Evolutionary conservation across 2,797 vertebrate species (phyloP).

Genomic region (Bryconaethiops microstoma): DNA sequence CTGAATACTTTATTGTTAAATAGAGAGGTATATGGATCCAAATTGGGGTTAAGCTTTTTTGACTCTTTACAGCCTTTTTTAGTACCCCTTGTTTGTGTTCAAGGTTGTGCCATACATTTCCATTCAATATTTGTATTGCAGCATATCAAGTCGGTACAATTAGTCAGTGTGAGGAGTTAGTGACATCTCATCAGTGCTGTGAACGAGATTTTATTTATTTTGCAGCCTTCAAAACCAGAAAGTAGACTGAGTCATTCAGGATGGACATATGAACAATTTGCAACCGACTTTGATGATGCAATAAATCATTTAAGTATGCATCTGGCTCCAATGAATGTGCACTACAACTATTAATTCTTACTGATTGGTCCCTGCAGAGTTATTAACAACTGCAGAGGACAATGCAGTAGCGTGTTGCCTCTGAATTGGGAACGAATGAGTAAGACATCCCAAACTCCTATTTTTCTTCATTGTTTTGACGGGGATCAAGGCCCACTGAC

Average conservation of each 20-base stretch:
- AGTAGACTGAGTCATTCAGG: slow-evolving; percentile 63
- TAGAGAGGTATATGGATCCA: background rate
- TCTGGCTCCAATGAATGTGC: slow-evolving; percentile 64
- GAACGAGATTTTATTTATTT: background rate
- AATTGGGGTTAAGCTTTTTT: background rate
- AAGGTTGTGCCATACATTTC: background rate
- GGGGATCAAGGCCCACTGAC: slow-evolving; percentile 85
- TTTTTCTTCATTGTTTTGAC: slow-evolving; percentile 66
- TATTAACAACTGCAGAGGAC: slow-evolving; percentile 58
- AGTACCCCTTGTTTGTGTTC: background rate
- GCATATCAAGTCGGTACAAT: background rate
- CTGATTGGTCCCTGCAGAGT: slow-evolving; percentile 67
- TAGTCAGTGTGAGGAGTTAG: background rate
- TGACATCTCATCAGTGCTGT: background rate
- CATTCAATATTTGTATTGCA: background rate
- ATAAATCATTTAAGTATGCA: slow-evolving; percentile 70
- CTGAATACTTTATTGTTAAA: background rate
- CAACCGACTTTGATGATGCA: slow-evolving; percentile 64
- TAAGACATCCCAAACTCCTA: slow-evolving; percentile 57
- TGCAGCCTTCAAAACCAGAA: background rate
- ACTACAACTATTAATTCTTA: slow-evolving; percentile 65
- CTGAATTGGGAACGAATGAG: slow-evolving; percentile 46
- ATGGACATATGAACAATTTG: slow-evolving; percentile 69
- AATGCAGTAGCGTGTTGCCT: slow-evolving; percentile 54
- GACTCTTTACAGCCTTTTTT: background rate